Conservation (phyloP, 2,113 vertebrate species). For the Thamnaconus septentrionalis region DNA sequence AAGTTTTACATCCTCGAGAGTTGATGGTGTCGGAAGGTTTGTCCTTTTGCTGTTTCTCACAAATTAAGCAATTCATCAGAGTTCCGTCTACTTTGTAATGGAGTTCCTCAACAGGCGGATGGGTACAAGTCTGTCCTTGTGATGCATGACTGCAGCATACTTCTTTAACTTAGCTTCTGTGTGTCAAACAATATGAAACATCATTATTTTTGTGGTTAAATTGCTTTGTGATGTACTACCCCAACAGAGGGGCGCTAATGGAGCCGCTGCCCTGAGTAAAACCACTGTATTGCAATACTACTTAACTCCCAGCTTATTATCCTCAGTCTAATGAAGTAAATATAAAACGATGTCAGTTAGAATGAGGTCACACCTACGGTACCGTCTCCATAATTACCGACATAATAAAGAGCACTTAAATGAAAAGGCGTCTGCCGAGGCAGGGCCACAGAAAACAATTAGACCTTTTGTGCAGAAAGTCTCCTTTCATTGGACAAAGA, state of each 20-base stretch:
- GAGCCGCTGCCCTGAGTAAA: slow-evolving; percentile 21
- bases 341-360: slow-evolving; percentile 6
- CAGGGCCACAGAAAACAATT: too few relatives aligned
- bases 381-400: too few relatives aligned
- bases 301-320: slow-evolving; percentile 19
- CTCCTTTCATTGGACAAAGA: too few relatives aligned
- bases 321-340: slow-evolving; percentile 18
- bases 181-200: too few relatives aligned
- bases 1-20: too few relatives aligned
- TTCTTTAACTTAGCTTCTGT: neutral
- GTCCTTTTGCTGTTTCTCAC: neutral
- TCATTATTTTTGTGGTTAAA: neutral
- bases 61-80: neutral
- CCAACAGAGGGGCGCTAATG: slow-evolving; percentile 3
- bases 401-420: too few relatives aligned
- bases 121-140: neutral
- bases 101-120: neutral
- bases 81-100: neutral
- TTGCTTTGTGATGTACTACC: neutral
- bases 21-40: too few relatives aligned
- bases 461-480: too few relatives aligned
- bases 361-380: too few relatives aligned
- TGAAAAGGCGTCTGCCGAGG: too few relatives aligned
- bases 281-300: slow-evolving; percentile 6
- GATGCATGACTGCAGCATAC: neutral